Evolutionary conservation across 2,797 vertebrate species (phyloP).

Genomic region (Erethizon dorsatum): DNA sequence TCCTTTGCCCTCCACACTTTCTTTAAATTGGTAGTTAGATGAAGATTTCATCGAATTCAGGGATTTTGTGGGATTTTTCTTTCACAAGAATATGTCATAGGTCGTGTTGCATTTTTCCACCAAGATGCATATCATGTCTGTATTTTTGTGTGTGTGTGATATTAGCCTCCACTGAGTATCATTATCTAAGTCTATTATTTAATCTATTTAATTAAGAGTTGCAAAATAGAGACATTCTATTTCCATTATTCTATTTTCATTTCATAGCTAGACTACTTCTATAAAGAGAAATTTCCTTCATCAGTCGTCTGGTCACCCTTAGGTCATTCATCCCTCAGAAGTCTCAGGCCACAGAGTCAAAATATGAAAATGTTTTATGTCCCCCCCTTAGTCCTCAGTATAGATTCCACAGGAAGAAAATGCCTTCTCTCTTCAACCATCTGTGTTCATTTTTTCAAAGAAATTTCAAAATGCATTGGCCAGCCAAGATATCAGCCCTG

Average conservation of each 20-base stretch:
- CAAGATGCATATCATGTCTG: not conserved
- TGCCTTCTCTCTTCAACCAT: not conserved
- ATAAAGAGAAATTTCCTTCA: constrained; percentile 5
- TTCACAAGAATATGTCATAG: not conserved
- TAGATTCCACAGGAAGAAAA: not conserved
- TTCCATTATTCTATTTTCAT: constrained; percentile 12
- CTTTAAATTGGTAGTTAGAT: constrained; percentile 14
- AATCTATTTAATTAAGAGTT: not conserved
- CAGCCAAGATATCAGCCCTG: not conserved
- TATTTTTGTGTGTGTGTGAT: constrained; percentile 1
- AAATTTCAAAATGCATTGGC: constrained; percentile 39
- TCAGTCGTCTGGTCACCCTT: not conserved
- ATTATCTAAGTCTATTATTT: not conserved
- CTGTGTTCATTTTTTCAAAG: constrained; percentile 21
- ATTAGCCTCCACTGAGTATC: not conserved
- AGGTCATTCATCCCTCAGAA: not conserved
- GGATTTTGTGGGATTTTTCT: not conserved
- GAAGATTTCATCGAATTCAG: not conserved
- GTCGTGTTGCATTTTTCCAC: not conserved
- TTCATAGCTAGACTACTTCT: constrained; percentile 7
- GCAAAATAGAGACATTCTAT: not conserved
- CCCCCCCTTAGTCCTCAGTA: not conserved
- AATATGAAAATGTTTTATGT: constrained; percentile 4
- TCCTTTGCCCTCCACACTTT: not conserved
- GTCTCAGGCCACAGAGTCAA: not conserved